Percentiles rank a stretch among this genome's conserved stretches.
Evolutionary conservation across 1,140 invertebrate species (phyloP).

Genomic region (Colletes latitarsis): DNA sequence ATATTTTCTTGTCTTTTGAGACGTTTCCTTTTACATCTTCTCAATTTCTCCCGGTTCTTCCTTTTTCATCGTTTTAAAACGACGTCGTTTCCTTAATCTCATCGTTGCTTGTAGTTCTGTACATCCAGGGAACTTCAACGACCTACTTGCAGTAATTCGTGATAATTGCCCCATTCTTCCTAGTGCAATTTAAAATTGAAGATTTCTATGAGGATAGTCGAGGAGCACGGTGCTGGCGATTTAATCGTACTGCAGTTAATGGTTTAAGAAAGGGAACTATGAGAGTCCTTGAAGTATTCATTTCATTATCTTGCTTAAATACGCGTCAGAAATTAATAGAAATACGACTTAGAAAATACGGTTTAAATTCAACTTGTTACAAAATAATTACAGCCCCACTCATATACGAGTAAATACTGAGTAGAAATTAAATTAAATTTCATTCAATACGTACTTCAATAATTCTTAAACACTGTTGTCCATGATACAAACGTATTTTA

Average conservation of each 20-base stretch:
- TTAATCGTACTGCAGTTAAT: slow-evolving; percentile 11
- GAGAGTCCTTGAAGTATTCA: neutral
- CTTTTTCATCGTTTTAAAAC: neutral
- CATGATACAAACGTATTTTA: no score
- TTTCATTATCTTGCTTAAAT: neutral
- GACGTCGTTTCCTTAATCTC: slow-evolving; percentile 13
- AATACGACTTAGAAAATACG: neutral
- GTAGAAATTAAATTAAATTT: no score
- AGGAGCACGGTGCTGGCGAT: neutral
- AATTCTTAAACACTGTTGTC: no score
- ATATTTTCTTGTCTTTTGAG: neutral
- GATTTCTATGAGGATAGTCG: slow-evolving; percentile 1
- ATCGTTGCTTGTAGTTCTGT: slow-evolving; percentile 7
- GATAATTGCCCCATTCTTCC: slow-evolving; percentile 23
- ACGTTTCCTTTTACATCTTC: neutral
- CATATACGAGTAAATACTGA: neutral
- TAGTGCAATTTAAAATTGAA: slow-evolving; percentile 20
- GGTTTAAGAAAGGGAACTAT: neutral
- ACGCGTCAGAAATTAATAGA: no score
- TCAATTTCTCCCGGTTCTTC: neutral
- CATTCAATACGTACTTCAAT: no score
- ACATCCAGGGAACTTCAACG: slow-evolving; percentile 16
- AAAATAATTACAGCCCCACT: neutral
- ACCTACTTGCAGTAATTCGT: slow-evolving; percentile 20
- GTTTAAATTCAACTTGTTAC: neutral